phyloP scores from a whole-genome alignment of 2,888 invertebrate species.

The Sminthurides aquaticus region DNA sequence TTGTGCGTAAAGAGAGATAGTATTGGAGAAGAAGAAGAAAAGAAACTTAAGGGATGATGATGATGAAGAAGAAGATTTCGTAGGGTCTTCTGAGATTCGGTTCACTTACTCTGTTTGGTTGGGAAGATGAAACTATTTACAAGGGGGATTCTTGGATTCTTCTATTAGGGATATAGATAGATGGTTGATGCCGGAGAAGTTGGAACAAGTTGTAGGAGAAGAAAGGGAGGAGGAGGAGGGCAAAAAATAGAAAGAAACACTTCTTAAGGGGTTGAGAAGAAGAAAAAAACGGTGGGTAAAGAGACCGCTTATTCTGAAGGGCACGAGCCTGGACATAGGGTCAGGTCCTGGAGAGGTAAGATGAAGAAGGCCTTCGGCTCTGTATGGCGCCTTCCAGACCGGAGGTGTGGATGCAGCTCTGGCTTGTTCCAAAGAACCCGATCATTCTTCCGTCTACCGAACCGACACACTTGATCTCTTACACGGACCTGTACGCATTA shows the following conservation, averaged over 20 bases:
- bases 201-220: not conserved
- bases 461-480: not conserved
- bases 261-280: conserved; percentile 24
- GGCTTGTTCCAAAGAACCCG: conserved; percentile 20
- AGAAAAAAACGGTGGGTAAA: conserved; percentile 31
- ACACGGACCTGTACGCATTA: not conserved
- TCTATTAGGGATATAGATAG: too few species aligned
- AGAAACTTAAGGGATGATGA: not conserved
- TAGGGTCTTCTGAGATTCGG: too few species aligned
- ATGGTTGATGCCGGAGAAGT: too few species aligned
- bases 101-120: too few species aligned
- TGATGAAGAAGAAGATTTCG: not conserved
- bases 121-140: too few species aligned
- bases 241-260: conserved; percentile 14
- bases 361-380: conserved; percentile 32
- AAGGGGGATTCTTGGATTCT: too few species aligned
- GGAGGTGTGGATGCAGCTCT: conserved; percentile 36
- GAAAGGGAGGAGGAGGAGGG: not conserved
- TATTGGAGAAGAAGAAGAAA: not conserved
- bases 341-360: conserved; percentile 31
- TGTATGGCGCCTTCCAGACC: conserved; percentile 42
- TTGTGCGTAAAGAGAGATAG: not conserved
- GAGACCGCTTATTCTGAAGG: conserved; percentile 42
- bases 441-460: conserved; percentile 16
- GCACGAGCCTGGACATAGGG: conserved; percentile 42